Conservation (phyloP, 2,888 invertebrate species). For the Invenusta paracnida region DNA sequence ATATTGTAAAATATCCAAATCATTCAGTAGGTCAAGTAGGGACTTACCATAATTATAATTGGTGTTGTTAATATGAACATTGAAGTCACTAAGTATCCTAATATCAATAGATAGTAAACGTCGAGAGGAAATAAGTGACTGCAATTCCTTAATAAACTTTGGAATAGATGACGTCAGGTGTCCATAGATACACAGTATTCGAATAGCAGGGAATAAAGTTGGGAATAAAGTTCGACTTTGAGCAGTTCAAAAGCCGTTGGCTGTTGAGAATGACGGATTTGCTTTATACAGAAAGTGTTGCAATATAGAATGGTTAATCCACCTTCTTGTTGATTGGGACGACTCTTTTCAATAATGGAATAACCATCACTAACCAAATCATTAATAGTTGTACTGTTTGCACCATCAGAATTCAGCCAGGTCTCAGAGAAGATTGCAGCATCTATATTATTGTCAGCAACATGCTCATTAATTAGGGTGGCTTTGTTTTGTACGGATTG, state of each 20-base stretch:
- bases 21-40: neutral
- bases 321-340: neutral
- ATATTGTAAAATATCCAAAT: constrained; percentile 25
- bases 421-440: constrained; percentile 3
- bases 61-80: neutral
- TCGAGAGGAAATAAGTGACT: neutral
- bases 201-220: neutral
- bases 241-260: neutral
- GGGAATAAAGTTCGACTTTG: neutral
- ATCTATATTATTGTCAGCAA: neutral
- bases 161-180: neutral
- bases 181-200: constrained; percentile 1
- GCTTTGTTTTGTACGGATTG: constrained; percentile 6
- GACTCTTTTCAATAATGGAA: constrained; percentile 23
- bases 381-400: constrained; percentile 13
- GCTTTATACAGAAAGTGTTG: neutral
- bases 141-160: constrained; percentile 8
- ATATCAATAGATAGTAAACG: constrained; percentile 19
- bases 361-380: constrained; percentile 12
- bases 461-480: constrained; percentile 7
- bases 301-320: neutral
- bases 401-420: constrained; percentile 16
- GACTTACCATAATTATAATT: constrained; percentile 1
- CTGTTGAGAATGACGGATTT: neutral
- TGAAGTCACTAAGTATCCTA: neutral